Evolutionary conservation across 2,888 invertebrate species (phyloP).

Genomic region (Petrolisthes cinctipes): DNA sequence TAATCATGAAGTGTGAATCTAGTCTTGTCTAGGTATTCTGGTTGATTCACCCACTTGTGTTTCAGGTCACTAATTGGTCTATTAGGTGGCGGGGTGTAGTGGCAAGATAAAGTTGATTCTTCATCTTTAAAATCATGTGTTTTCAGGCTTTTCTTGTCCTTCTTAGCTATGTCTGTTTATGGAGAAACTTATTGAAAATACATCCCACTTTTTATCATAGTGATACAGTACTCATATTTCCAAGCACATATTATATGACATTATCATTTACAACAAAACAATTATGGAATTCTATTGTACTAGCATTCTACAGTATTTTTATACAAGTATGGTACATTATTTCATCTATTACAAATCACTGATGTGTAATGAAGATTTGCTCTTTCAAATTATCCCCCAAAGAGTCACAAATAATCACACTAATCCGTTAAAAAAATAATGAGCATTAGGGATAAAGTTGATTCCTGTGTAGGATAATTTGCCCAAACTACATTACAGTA

Average conservation of each 20-base stretch:
- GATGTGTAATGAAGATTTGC: too few species aligned
- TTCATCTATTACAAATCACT: too few species aligned
- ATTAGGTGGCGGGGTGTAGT: slow-evolving; percentile 88
- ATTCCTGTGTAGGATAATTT: too few species aligned
- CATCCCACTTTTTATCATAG: not conserved
- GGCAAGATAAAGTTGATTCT: slow-evolving; percentile 73
- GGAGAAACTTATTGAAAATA: not conserved
- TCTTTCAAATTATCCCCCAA: too few species aligned
- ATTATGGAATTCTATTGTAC: too few species aligned
- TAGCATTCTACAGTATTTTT: too few species aligned
- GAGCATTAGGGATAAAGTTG: too few species aligned
- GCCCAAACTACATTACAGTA: too few species aligned
- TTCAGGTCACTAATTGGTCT: slow-evolving; percentile 88
- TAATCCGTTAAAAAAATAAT: too few species aligned
- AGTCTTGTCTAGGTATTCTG: slow-evolving; percentile 81
- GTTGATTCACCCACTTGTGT: slow-evolving; percentile 95
- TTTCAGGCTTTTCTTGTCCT: slow-evolving; percentile 75
- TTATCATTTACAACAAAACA: not conserved
- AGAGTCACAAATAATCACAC: too few species aligned
- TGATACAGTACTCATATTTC: not conserved
- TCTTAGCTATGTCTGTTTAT: slow-evolving; percentile 70
- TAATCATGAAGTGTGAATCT: slow-evolving; percentile 93
- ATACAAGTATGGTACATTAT: too few species aligned
- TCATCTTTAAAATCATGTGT: slow-evolving; percentile 82
- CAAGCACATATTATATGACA: not conserved